Evolutionary conservation across 2,797 vertebrate genomes (phyloP).

Genomic region (Cottoperca gobio): DNA sequence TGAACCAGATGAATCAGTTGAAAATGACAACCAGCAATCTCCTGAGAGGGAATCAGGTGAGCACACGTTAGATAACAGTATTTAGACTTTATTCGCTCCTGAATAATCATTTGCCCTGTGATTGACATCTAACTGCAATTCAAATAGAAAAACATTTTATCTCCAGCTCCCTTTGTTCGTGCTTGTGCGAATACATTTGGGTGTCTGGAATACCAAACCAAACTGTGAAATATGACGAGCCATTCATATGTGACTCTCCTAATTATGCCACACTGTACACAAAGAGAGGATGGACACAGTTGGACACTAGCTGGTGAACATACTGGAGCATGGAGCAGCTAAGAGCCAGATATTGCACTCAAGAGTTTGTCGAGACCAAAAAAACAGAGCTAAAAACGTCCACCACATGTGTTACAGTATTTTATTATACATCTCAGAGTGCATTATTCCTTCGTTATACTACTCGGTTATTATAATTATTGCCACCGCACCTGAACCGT

Average conservation of each 20-base stretch:
- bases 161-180: no score
- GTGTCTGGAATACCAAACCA: no score
- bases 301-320: neutral
- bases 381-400: neutral
- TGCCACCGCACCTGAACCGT: neutral
- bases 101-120: neutral
- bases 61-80: neutral
- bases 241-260: no score
- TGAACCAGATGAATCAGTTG: slow-evolving; percentile 64
- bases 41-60: slow-evolving; percentile 70
- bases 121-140: neutral
- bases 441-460: neutral
- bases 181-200: no score
- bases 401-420: neutral
- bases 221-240: no score
- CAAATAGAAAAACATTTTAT: neutral
- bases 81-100: neutral
- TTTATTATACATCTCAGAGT: neutral
- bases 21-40: slow-evolving; percentile 53
- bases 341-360: neutral
- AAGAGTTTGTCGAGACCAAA: neutral
- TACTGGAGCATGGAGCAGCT: neutral
- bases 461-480: neutral
- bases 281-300: no score
- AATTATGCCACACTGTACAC: no score